Evolutionary conservation across 2,888 invertebrate genomes (phyloP).

Genomic region (Leucophenga maculata): DNA sequence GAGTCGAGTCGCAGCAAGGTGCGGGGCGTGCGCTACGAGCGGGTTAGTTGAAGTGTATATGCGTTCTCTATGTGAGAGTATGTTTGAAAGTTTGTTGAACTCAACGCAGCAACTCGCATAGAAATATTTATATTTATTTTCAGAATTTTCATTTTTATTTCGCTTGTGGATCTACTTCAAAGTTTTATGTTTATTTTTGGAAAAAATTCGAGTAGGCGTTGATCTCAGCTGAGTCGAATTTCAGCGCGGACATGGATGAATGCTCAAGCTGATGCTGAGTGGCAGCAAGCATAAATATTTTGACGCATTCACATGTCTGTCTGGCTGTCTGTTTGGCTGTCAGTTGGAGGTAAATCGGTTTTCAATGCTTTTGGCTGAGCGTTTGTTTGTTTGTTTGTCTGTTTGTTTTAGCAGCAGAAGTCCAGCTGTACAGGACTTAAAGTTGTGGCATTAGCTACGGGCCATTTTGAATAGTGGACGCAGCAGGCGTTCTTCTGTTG

Average conservation of each 20-base stretch:
- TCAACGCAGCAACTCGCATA: slow-evolving; percentile 35
- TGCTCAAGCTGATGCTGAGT: neutral
- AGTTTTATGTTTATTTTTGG: slow-evolving; percentile 9
- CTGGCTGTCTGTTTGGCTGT: neutral
- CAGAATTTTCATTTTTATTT: slow-evolving; percentile 38
- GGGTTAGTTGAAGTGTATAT: neutral
- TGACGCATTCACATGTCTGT: slow-evolving; percentile 40
- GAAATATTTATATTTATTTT: slow-evolving; percentile 21
- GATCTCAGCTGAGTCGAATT: neutral
- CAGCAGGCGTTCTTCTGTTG: too few species aligned
- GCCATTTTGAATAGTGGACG: neutral
- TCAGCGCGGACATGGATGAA: too few species aligned
- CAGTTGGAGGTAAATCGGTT: neutral
- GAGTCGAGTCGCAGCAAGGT: too few species aligned
- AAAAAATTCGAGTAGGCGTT: neutral
- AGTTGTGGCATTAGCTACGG: neutral
- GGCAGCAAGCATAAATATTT: slow-evolving; percentile 43
- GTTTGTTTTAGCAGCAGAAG: too few species aligned
- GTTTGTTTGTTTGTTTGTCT: too few species aligned
- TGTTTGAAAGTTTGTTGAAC: slow-evolving; percentile 55
- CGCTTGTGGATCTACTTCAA: slow-evolving; percentile 6
- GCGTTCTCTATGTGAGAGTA: slow-evolving; percentile 23
- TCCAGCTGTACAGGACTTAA: too few species aligned
- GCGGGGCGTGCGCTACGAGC: neutral
- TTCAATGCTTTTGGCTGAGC: too few species aligned